Percentiles rank a stretch among this genome's conserved stretches.
phyloP scores from a whole-genome alignment of 1,140 invertebrate genomes.

The Arion vulgaris region DNA sequence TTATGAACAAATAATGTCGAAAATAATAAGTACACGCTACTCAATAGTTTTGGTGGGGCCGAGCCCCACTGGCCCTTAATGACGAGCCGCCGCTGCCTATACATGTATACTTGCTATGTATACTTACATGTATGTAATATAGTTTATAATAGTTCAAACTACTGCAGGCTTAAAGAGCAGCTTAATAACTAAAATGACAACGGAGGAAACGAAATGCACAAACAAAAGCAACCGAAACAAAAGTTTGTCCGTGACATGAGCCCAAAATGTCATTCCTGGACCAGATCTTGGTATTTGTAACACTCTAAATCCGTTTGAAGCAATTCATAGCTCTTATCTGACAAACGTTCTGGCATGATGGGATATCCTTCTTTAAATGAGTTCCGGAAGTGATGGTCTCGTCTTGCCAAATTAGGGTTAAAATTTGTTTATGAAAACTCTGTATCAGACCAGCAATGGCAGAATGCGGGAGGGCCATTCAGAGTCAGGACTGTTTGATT shows the following conservation, averaged over 20 bases:
- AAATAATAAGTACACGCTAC: no score
- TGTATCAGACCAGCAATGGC: no score
- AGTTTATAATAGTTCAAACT: neutral
- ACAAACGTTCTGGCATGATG: neutral
- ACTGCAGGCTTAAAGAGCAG: constrained; percentile 76
- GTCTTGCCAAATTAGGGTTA: neutral
- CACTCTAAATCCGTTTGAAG: neutral
- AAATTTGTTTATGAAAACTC: no score
- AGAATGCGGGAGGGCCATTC: no score
- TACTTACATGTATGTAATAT: no score
- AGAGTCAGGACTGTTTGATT: no score
- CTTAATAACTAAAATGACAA: constrained; percentile 97
- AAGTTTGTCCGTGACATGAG: constrained; percentile 98
- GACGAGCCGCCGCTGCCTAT: no score
- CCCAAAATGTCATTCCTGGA: constrained; percentile 97
- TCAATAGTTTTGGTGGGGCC: no score
- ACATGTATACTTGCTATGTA: no score
- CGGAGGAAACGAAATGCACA: constrained; percentile 91
- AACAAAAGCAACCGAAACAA: constrained; percentile 98
- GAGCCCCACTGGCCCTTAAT: no score
- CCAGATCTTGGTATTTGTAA: constrained; percentile 34
- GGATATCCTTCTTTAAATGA: constrained; percentile 21
- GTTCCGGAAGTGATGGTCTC: constrained; percentile 12
- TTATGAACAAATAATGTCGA: no score
- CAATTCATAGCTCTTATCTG: neutral